phyloP scores from a whole-genome alignment of 2,113 vertebrate species.

The Bos indicus region DNA sequence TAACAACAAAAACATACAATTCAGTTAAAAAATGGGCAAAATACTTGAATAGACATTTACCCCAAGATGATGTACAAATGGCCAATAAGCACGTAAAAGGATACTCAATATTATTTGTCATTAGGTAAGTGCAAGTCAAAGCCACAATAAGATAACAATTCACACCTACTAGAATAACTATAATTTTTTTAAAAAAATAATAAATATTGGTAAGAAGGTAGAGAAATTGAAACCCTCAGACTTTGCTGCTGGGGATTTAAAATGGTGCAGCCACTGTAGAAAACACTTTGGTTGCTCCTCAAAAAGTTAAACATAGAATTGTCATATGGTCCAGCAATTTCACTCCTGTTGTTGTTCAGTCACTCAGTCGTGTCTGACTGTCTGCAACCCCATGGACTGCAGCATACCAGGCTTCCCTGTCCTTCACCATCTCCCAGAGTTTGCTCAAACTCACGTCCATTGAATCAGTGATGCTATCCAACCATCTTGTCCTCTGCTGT shows the following conservation, averaged over 20 bases:
- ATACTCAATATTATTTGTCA: background rate
- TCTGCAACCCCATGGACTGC: background rate
- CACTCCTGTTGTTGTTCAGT: background rate
- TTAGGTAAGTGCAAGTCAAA: background rate
- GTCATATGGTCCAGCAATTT: background rate
- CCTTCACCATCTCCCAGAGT: background rate
- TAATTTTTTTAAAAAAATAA: background rate
- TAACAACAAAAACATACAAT: background rate
- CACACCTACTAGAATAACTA: background rate
- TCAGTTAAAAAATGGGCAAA: background rate
- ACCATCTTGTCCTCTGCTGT: background rate
- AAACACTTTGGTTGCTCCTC: background rate
- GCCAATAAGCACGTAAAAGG: background rate
- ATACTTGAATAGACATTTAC: background rate
- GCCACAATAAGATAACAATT: background rate
- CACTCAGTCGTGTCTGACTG: background rate
- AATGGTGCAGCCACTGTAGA: background rate
- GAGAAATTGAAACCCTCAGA: background rate
- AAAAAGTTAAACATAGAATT: background rate
- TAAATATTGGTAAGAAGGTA: background rate
- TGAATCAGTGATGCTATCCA: background rate
- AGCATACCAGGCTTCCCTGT: background rate
- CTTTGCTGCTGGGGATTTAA: background rate
- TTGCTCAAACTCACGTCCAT: background rate
- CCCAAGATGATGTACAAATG: background rate